Evolutionary conservation across 2,113 vertebrate genomes (phyloP).

Genomic region (Pantherophis guttatus): DNA sequence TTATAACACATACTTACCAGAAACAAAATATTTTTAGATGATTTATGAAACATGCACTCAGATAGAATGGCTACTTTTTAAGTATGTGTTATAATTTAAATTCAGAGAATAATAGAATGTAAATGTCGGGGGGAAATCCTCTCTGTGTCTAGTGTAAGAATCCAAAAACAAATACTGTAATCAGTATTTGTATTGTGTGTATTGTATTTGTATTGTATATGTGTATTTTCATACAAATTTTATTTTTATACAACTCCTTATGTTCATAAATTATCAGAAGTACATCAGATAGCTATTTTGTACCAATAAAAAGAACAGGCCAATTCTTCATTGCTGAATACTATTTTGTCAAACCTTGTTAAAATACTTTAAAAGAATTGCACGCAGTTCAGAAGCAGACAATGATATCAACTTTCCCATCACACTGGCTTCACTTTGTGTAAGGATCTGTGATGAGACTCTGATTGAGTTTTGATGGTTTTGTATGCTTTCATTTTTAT

Average conservation of each 20-base stretch:
- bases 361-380: constrained; percentile 85
- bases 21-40: neutral
- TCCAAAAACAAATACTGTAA: neutral
- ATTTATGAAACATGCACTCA: neutral
- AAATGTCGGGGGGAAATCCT: neutral
- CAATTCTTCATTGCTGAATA: neutral
- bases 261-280: neutral
- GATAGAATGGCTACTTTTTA: neutral
- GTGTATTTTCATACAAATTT: neutral
- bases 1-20: neutral
- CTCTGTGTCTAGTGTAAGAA: neutral
- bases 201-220: neutral
- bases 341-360: constrained; percentile 78
- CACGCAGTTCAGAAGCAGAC: constrained; percentile 71
- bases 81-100: neutral
- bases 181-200: neutral
- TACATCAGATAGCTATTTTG: neutral
- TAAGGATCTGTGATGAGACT: constrained; percentile 65
- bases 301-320: neutral
- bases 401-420: constrained; percentile 78
- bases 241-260: neutral
- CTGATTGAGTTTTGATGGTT: constrained; percentile 72
- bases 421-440: constrained; percentile 70
- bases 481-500: constrained; percentile 79
- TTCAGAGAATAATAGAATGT: neutral